Evolutionary conservation across 2,113 vertebrate genomes (phyloP).

Genomic region (Spea bombifrons): DNA sequence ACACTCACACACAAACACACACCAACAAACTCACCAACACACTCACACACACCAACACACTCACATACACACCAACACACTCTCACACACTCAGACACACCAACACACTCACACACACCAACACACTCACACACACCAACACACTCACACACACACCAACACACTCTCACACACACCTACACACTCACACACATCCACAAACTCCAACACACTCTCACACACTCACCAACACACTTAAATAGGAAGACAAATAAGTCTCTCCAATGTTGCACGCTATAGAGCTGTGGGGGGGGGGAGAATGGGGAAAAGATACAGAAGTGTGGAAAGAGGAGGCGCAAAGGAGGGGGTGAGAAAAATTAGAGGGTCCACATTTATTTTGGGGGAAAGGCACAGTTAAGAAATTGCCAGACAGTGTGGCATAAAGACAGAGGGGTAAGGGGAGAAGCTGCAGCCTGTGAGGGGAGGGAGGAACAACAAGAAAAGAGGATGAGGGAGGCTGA

Average conservation of each 20-base stretch:
- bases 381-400: too few species aligned
- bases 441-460: neutral
- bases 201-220: slow-evolving; percentile 9
- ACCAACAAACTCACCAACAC: neutral
- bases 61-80: too few species aligned
- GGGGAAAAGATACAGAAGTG: neutral
- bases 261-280: slow-evolving; percentile 8
- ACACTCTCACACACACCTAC: slow-evolving; percentile 3
- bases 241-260: slow-evolving; percentile 23
- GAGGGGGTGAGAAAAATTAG: neutral
- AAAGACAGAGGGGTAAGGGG: neutral
- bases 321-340: neutral
- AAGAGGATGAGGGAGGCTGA: neutral
- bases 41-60: too few species aligned
- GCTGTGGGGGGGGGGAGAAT: slow-evolving; percentile 1
- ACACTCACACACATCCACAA: too few species aligned
- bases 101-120: too few species aligned
- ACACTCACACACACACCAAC: neutral
- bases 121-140: too few species aligned
- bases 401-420: neutral
- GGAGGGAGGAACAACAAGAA: neutral
- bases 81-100: too few species aligned
- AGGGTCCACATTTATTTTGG: neutral
- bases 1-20: neutral
- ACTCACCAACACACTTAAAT: slow-evolving; percentile 2